These are phyloP conservation scores for Potamilus streckersoni DNA, from an alignment of 1,140 invertebrate species.

Conservation along the genomic window DNA sequence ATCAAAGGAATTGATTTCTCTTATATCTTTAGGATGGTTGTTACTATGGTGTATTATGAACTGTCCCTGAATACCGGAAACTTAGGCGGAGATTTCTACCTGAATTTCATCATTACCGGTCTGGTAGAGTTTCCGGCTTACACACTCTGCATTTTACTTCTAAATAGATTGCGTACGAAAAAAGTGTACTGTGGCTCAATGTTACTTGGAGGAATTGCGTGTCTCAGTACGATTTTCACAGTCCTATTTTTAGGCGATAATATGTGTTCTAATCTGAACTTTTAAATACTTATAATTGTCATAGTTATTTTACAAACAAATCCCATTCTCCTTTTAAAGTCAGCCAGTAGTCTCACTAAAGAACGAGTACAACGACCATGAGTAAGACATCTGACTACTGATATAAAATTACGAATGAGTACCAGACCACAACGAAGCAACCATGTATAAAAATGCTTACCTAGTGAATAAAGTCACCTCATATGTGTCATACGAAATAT, in stretches of 20 bases:
- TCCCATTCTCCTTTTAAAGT: no score
- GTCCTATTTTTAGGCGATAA: slow-evolving; percentile 27
- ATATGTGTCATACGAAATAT: no score
- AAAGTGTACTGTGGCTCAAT: slow-evolving; percentile 29
- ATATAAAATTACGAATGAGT: no score
- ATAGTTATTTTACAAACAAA: no score
- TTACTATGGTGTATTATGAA: slow-evolving; percentile 74
- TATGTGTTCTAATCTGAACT: background rate
- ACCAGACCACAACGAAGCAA: no score
- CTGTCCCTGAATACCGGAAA: slow-evolving; percentile 70
- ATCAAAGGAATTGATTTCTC: no score
- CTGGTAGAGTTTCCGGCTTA: slow-evolving; percentile 80
- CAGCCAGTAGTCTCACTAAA: no score
- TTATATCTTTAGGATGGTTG: slow-evolving; percentile 36
- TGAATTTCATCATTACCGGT: slow-evolving; percentile 67
- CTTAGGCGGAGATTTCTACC: slow-evolving; percentile 56
- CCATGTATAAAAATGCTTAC: no score
- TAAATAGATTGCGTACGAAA: slow-evolving; percentile 38
- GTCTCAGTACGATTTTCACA: slow-evolving; percentile 32
- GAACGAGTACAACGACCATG: no score
- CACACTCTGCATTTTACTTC: slow-evolving; percentile 32
- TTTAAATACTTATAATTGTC: no score
- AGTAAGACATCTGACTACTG: no score
- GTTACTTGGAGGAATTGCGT: slow-evolving; percentile 36
- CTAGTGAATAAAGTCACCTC: no score